Percentiles rank a stretch among this genome's conserved stretches.
phyloP scores from a whole-genome alignment of 2,888 invertebrate genomes.

The Melieria crassipennis region DNA sequence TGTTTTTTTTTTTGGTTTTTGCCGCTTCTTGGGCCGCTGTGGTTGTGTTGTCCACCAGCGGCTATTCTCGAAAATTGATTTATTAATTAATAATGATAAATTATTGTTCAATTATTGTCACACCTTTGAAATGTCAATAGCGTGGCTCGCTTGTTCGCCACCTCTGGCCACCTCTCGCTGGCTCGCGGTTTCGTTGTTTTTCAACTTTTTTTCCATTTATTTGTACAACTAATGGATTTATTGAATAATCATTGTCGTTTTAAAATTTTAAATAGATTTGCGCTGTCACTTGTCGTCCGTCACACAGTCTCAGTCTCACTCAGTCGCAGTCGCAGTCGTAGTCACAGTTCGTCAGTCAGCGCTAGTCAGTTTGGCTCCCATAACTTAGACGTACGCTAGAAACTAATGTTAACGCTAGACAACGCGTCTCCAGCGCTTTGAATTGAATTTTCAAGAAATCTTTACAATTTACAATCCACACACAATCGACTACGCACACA shows the following conservation, averaged over 20 bases:
- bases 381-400: neutral
- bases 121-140: slow-evolving; percentile 34
- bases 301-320: neutral
- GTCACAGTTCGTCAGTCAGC: neutral
- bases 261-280: slow-evolving; percentile 1
- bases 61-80: slow-evolving; percentile 20
- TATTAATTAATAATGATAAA: slow-evolving; percentile 39
- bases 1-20: neutral
- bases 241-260: slow-evolving; percentile 11
- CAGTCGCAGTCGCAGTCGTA: neutral
- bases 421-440: slow-evolving; percentile 30
- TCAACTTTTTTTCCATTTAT: slow-evolving; percentile 12
- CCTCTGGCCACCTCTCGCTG: too few relatives aligned
- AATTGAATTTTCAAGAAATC: neutral
- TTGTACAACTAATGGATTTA: slow-evolving; percentile 26
- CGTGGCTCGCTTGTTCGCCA: too few relatives aligned
- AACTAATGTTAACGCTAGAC: slow-evolving; percentile 25
- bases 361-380: neutral
- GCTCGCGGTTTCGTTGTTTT: too few relatives aligned
- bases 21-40: neutral
- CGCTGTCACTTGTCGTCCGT: neutral
- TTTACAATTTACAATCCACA: neutral
- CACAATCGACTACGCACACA: neutral
- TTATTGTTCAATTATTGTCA: slow-evolving; percentile 33
- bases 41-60: neutral